phyloP scores from a whole-genome alignment of 2,888 invertebrate genomes.

The Dendrolimus pini region DNA sequence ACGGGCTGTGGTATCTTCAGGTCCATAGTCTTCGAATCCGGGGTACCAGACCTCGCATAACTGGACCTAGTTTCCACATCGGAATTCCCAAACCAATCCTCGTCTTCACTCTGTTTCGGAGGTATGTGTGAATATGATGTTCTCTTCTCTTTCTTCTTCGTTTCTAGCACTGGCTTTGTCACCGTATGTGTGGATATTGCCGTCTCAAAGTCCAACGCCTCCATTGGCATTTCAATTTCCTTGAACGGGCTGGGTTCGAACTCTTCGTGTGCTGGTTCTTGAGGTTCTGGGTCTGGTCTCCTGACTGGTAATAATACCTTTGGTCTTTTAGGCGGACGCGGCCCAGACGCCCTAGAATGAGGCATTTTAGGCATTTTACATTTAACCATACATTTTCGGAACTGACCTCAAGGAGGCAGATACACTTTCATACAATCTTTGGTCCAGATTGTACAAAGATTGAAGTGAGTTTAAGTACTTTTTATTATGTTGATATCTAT shows the following conservation, averaged over 20 bases:
- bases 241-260: conserved; percentile 11
- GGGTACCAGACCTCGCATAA: conserved; percentile 55
- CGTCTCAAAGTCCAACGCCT: conserved; percentile 48
- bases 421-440: too few relatives aligned
- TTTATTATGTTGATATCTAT: too few relatives aligned
- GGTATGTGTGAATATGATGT: conserved; percentile 34
- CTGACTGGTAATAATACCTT: conserved; percentile 54
- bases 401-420: too few relatives aligned
- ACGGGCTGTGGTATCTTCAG: conserved; percentile 21
- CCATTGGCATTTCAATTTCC: conserved; percentile 17
- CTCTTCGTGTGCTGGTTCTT: conserved; percentile 23
- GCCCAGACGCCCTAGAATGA: not conserved
- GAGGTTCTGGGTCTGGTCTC: conserved; percentile 32
- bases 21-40: conserved; percentile 51
- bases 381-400: too few relatives aligned
- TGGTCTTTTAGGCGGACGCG: conserved; percentile 47
- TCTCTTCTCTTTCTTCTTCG: conserved; percentile 29
- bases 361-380: too few relatives aligned
- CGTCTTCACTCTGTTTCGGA: conserved; percentile 50
- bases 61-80: conserved; percentile 61
- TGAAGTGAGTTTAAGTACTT: too few relatives aligned
- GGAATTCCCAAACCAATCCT: conserved; percentile 53
- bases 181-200: conserved; percentile 63
- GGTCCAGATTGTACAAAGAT: too few relatives aligned
- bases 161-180: conserved; percentile 36